Evolutionary conservation across 2,113 vertebrate species (phyloP).

Genomic region (Tupaia tana): DNA sequence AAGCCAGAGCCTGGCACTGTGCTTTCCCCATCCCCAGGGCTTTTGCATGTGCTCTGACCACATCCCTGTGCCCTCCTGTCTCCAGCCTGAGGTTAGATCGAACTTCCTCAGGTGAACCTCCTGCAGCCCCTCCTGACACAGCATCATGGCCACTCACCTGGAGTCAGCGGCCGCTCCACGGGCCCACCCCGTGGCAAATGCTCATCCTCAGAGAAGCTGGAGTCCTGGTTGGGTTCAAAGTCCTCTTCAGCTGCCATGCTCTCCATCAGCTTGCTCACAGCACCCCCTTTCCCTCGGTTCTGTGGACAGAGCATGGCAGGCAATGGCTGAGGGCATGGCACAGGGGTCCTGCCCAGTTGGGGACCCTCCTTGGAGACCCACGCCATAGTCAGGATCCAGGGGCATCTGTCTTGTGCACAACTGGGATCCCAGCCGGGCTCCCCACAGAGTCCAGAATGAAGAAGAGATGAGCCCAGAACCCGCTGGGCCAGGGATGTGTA

Average conservation of each 20-base stretch:
- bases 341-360: neutral
- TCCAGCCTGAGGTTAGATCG: neutral
- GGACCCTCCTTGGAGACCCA: neutral
- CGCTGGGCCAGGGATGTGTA: fast-evolving
- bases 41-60: neutral
- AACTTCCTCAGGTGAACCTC: neutral
- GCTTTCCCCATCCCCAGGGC: neutral
- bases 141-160: slow-evolving; percentile 85
- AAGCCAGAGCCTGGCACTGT: no score
- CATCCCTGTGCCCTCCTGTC: neutral
- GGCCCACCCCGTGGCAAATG: slow-evolving; percentile 87
- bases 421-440: neutral
- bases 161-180: slow-evolving; percentile 90
- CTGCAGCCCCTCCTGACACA: neutral
- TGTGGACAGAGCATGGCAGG: slow-evolving; percentile 75
- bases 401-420: fast-evolving
- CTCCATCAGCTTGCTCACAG: slow-evolving; percentile 98
- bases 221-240: slow-evolving; percentile 98
- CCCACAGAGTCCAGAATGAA: neutral
- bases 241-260: slow-evolving; percentile 99
- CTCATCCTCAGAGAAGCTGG: slow-evolving; percentile 98
- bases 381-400: fast-evolving
- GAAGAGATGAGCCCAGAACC: fast-evolving
- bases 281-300: slow-evolving; percentile 93
- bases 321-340: fast-evolving